A percentile compares a stretch with the other conserved stretches of the same genome.
Evolutionary conservation across 2,797 vertebrate genomes (phyloP).

Genomic region (Australoheros facetus): DNA sequence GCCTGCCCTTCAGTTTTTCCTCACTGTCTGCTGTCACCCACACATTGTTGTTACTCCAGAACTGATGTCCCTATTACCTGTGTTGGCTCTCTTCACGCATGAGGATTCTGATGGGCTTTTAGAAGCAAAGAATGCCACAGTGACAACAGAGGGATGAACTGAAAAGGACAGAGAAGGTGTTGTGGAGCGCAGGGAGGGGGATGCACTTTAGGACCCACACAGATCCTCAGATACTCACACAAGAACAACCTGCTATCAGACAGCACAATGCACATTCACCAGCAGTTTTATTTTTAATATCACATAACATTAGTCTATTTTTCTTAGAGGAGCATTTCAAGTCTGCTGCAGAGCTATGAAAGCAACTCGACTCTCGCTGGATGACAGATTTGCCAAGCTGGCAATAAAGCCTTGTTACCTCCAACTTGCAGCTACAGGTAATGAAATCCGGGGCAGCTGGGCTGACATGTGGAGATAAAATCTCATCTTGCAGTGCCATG

Average conservation of each 20-base stretch:
- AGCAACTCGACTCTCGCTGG: constrained; percentile 42
- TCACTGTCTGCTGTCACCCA: constrained; percentile 40
- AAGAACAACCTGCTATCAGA: constrained; percentile 14
- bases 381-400: constrained; percentile 51
- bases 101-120: constrained; percentile 40
- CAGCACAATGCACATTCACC: neutral
- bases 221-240: constrained; percentile 15
- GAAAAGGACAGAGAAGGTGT: constrained; percentile 27
- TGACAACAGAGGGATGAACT: constrained; percentile 46
- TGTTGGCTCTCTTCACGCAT: neutral
- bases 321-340: constrained; percentile 17
- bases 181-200: neutral
- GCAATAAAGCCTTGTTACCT: constrained; percentile 64
- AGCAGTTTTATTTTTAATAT: constrained; percentile 6
- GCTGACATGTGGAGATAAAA: constrained; percentile 50
- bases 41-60: constrained; percentile 35
- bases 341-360: constrained; percentile 26
- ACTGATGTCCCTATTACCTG: constrained; percentile 54
- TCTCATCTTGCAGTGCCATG: constrained; percentile 57
- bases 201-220: neutral
- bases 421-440: constrained; percentile 55
- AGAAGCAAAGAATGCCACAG: constrained; percentile 29
- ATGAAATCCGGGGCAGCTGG: constrained; percentile 51
- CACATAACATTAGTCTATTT: constrained; percentile 10
- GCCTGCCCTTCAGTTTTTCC: neutral